Conservation (phyloP, 2,797 vertebrate species). For the Eulemur coronatus region DNA sequence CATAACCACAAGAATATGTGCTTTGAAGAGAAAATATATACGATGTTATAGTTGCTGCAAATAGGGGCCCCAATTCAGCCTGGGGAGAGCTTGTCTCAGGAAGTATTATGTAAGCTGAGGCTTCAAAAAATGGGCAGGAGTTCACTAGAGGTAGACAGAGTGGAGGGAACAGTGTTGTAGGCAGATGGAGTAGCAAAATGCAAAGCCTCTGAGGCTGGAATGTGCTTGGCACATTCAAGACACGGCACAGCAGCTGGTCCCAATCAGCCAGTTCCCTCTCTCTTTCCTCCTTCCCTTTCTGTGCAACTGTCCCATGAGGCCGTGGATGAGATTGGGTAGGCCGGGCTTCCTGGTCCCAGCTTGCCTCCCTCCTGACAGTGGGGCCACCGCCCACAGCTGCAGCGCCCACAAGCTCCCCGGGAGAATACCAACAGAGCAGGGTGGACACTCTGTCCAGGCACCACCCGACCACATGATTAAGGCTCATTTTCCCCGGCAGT, state of each 20-base stretch:
- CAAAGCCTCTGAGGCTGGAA: neutral
- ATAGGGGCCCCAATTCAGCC: neutral
- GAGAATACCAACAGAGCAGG: neutral
- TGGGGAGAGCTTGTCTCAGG: neutral
- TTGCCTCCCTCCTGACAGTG: neutral
- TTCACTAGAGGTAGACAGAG: neutral
- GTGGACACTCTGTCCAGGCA: neutral
- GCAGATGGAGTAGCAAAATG: neutral
- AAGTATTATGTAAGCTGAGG: neutral
- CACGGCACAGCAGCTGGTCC: neutral
- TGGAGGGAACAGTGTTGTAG: too few species aligned
- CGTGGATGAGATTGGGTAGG: neutral
- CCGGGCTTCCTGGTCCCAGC: neutral
- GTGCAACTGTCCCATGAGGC: fast-evolving
- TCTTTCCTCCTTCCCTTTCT: neutral
- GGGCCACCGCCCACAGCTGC: neutral
- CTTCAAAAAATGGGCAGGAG: neutral
- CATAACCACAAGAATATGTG: neutral
- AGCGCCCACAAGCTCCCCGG: neutral
- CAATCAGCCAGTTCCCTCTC: neutral
- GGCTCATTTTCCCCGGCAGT: neutral
- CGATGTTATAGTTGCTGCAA: neutral
- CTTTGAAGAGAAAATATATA: neutral
- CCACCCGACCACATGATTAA: neutral
- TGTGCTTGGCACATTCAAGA: neutral